phyloP scores from a whole-genome alignment of 2,888 invertebrate genomes.

The Lochmaea crataegi region DNA sequence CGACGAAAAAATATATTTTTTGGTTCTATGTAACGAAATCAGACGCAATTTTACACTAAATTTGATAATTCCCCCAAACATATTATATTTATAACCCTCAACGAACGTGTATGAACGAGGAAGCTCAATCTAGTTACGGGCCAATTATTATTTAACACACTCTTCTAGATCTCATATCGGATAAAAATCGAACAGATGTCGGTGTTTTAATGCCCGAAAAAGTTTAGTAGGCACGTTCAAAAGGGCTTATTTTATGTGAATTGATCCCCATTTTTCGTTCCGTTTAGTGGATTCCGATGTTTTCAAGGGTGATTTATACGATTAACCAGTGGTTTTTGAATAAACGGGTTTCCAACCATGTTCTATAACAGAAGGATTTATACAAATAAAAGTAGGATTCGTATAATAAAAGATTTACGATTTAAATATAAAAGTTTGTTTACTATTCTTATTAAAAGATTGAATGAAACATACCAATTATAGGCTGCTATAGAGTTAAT shows the following conservation, averaged over 20 bases:
- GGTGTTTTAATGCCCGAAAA: conserved; percentile 34
- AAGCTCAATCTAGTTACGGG: conserved; percentile 24
- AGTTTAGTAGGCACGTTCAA: conserved; percentile 37
- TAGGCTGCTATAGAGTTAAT: too few species aligned
- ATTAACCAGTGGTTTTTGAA: conserved; percentile 34
- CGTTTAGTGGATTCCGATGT: conserved; percentile 38
- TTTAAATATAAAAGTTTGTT: neutral
- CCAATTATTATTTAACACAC: conserved; percentile 18
- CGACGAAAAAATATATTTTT: too few species aligned
- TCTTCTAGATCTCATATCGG: conserved; percentile 17
- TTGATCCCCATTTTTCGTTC: conserved; percentile 33
- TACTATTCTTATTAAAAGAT: neutral
- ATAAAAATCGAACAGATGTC: conserved; percentile 39
- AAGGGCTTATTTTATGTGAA: conserved; percentile 34
- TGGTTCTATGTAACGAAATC: too few species aligned
- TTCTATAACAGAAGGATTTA: conserved; percentile 19
- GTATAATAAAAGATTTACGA: conserved; percentile 1
- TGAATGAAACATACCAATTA: neutral
- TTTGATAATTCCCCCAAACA: neutral
- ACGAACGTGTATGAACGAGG: neutral
- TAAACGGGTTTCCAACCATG: conserved; percentile 31
- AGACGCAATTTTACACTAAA: too few species aligned
- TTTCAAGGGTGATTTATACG: conserved; percentile 38
- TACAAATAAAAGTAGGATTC: neutral
- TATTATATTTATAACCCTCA: neutral